phyloP scores from a whole-genome alignment of 2,113 vertebrate genomes.

The Peucedramus taeniatus region DNA sequence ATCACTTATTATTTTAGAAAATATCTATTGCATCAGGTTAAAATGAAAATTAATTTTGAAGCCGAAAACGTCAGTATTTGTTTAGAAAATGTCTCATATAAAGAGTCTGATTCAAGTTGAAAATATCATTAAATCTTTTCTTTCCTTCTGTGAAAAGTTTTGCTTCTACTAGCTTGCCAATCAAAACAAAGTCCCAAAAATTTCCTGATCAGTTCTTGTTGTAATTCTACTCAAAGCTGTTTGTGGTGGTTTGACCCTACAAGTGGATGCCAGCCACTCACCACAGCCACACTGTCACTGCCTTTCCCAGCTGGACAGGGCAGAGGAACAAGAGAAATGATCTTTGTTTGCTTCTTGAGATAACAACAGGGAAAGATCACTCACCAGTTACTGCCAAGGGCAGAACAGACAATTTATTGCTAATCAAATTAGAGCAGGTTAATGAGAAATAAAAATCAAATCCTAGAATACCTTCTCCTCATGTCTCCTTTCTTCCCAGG shows the following conservation, averaged over 20 bases:
- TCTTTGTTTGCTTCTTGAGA: accelerated
- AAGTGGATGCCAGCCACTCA: neutral
- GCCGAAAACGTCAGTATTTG: neutral
- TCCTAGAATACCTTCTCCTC: neutral
- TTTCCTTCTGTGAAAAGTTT: neutral
- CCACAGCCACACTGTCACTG: neutral
- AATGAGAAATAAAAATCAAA: neutral
- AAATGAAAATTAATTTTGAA: neutral
- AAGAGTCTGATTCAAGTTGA: neutral
- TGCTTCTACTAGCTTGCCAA: neutral
- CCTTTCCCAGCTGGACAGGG: neutral
- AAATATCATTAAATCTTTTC: neutral
- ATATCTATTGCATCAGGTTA: neutral
- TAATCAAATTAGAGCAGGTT: neutral
- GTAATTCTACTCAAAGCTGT: neutral
- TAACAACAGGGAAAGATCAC: neutral
- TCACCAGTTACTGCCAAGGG: neutral
- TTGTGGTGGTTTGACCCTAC: neutral
- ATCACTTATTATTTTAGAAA: neutral
- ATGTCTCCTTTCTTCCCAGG: neutral
- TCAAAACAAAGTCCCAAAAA: neutral
- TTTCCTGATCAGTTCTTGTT: neutral
- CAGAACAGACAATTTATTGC: neutral
- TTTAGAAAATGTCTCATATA: neutral
- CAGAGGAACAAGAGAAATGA: neutral